Base-by-base conservation (phyloP, 2,797 vertebrate genomes). In the Oreonectes daqikongensis region DNA sequence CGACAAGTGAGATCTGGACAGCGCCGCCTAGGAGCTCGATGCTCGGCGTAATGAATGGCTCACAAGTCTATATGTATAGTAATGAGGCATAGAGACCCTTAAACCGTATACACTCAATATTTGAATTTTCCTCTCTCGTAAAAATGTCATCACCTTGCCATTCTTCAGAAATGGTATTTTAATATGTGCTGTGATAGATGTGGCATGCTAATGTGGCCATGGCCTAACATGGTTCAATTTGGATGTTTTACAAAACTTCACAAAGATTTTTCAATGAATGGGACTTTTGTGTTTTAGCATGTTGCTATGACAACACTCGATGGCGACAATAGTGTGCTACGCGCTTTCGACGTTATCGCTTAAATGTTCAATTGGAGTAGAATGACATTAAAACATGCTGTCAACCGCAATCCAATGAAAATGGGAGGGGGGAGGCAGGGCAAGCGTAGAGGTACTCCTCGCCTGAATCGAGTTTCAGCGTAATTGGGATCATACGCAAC, bases 401-500 rank as follows among this genome's bases (percentile, higher is more conserved):
- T 94, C 91, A 89, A 89, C 88, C 90, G 91, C 85, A 84, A 88
- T 95, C 93, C 93, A 94, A 93, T 88, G 90, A 91, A 96, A 95
- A 94, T 92, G 35, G 35, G 8, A 35, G 95, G 89, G 87, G 83
- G 88, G 90, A 83, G 91, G 91, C 91, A 88, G 89, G 87, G 92
- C 87, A 91, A 91, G 92, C 88, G 83, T 90, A 89, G 89, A 92
- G 84, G 81, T 80, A 86, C 90, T 91, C 92, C 92, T 92, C 90
- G 89, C 87, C 81, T 91, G 94, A 92, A 90, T 95, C 88, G 84
- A 90, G 90, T 95, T 95, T 95, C 94, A 92, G 81, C 86, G 89
- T 95, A 95, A 96, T 95, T 95, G 94, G 94, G 93, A 94, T 95
- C 94, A 95, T 94, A 94, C 92, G 90, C 88, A 64, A 88, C 93